phyloP scores from a whole-genome alignment of 2,888 invertebrate species.

The Dryomyza anilis region DNA sequence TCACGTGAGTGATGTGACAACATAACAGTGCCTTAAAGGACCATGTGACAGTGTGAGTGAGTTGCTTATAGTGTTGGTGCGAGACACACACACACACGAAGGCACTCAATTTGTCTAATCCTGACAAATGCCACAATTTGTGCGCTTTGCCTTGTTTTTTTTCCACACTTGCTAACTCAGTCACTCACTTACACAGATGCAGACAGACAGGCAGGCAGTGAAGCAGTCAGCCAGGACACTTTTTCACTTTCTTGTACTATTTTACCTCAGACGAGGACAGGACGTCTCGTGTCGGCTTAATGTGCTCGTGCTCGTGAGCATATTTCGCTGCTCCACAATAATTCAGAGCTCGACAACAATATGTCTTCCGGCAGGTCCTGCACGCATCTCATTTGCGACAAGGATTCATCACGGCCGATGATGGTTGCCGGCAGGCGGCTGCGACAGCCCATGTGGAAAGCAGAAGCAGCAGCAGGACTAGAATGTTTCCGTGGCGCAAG shows the following conservation, averaged over 20 bases:
- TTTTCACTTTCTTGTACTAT: not conserved
- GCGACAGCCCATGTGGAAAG: not conserved
- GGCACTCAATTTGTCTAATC: slow-evolving; percentile 18
- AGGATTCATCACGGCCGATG: slow-evolving; percentile 24
- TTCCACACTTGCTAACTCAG: not conserved
- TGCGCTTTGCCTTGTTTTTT: not conserved
- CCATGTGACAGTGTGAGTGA: not conserved
- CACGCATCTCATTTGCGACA: slow-evolving; percentile 33
- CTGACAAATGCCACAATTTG: slow-evolving; percentile 28
- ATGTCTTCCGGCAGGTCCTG: slow-evolving; percentile 18
- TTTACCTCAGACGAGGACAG: not conserved
- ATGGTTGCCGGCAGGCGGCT: not conserved
- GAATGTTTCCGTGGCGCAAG: not conserved
- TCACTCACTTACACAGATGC: not conserved
- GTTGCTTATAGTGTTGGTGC: not conserved
- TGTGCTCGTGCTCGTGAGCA: slow-evolving; percentile 23
- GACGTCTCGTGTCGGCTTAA: slow-evolving; percentile 15
- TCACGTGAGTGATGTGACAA: slow-evolving; percentile 30
- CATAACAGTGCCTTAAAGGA: slow-evolving; percentile 8
- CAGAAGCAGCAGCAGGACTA: not conserved
- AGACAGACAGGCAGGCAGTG: not conserved
- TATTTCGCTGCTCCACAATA: slow-evolving; percentile 10
- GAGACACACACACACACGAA: not conserved
- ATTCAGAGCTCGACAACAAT: slow-evolving; percentile 25
- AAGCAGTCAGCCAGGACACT: not conserved